These are phyloP conservation scores for Orchesellides sinensis DNA, from an alignment of 2,888 invertebrate genomes.

Conservation along the genomic window DNA sequence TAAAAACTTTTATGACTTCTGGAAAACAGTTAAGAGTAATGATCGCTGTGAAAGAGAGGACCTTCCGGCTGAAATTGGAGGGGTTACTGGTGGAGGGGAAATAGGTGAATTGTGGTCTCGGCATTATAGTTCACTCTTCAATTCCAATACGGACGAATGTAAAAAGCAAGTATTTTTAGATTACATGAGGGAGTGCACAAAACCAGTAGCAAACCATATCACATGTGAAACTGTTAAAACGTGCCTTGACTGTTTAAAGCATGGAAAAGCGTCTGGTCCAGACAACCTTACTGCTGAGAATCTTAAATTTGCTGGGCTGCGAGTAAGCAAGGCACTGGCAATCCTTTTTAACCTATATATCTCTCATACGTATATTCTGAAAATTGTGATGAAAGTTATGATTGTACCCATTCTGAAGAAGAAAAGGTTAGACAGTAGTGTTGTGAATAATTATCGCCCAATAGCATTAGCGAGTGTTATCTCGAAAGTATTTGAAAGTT, in stretches of 20 bases:
- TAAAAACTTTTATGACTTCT: slow-evolving; percentile 30
- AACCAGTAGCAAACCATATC: not conserved
- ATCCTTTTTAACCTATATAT: slow-evolving; percentile 8
- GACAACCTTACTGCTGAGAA: not conserved
- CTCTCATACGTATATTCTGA: slow-evolving; percentile 8
- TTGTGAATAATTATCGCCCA: slow-evolving; percentile 19
- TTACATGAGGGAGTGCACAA: not conserved
- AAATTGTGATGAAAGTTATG: slow-evolving; percentile 5
- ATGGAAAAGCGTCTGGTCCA: not conserved
- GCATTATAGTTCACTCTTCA: not conserved
- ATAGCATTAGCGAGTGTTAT: slow-evolving; percentile 26
- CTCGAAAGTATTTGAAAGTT: slow-evolving; percentile 23
- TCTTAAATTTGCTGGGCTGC: not conserved
- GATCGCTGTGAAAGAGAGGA: not conserved
- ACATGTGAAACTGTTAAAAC: not conserved
- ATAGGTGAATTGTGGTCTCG: slow-evolving; percentile 13
- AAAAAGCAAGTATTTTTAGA: not conserved
- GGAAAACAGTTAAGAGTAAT: not conserved
- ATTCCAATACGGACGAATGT: not conserved
- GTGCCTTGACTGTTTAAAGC: not conserved
- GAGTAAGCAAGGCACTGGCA: not conserved
- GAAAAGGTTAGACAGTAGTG: not conserved
- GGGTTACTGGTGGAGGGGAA: not conserved
- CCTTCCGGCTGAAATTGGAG: not conserved
- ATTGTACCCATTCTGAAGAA: slow-evolving; percentile 40